Base-by-base conservation (phyloP, 2,888 invertebrate genomes). In the Eristalis tenax region DNA sequence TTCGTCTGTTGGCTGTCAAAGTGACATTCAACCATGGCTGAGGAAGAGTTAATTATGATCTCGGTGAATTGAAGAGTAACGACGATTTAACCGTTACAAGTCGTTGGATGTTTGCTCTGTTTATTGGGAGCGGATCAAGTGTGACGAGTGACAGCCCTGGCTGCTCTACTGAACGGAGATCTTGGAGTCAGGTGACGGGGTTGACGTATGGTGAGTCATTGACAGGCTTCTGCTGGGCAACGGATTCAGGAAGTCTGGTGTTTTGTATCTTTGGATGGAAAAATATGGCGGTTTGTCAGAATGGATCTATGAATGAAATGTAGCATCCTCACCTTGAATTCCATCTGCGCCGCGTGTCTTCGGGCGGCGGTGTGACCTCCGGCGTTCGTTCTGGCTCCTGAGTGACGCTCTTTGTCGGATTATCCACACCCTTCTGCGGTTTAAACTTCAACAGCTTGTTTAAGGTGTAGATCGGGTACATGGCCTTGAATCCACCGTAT, bases 401-500 rank as follows among this genome's bases (percentile, higher is more conserved):
- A 22, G 40, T 3, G 18, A 13, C 63, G 66, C 73, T 40, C 1
- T 26, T 32, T 22, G 71, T 28, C 13, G 65, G 22, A 2, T 18
- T 59, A 2, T 18, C 18, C 50, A 18, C 1, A 18, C 18, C 18
- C n/a, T 74, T 69, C 1, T 63, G 63, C 1, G 85, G 85, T 13
- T 82, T 78, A 22, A 59, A 78, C 56, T 78, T 82, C 10, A 86
- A 79, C 38, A 87, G 50, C 68, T 83, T 83, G n/a, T 83, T 87
- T n/a, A 87, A 56, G 13, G 87, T 87, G 56, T 79, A 80, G 26
- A 87, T 71, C 1, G 87, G 87, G 50, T 87, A 80, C 11, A 80
- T 18, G 13, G 83, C 73, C 59, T 87, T 87, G 38, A 87, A 87
- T 64, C 83, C 87, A 50, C 87, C 87, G 75, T 87, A 87, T 59